Evolutionary conservation across 2,113 vertebrate genomes (phyloP).

Genomic region (Elanus axillaris): DNA sequence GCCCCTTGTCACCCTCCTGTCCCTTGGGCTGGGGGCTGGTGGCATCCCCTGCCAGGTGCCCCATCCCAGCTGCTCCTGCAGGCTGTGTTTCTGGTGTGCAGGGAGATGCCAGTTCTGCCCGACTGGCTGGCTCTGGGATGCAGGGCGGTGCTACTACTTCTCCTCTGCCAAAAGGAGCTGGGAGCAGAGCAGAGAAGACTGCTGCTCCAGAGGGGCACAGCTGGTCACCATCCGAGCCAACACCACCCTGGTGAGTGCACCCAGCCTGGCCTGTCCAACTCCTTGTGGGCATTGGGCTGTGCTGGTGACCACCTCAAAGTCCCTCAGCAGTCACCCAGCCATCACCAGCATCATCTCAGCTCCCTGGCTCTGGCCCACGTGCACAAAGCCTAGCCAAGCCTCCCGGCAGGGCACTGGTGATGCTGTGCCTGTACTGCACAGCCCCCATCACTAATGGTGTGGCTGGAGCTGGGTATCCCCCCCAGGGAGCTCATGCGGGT

Average conservation of each 20-base stretch:
- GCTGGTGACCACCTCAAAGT: background rate
- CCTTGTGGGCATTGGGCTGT: rapidly evolving
- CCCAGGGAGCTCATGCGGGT: rapidly evolving
- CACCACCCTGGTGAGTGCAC: constrained; percentile 3
- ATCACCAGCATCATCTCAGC: background rate
- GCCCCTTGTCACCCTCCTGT: background rate
- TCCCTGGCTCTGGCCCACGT: background rate
- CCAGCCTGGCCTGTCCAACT: background rate
- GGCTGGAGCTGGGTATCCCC: background rate
- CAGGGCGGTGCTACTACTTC: constrained; percentile 18
- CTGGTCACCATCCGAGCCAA: background rate
- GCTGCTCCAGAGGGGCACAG: constrained; percentile 4
- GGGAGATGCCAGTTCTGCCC: constrained; percentile 28
- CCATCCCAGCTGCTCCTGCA: background rate
- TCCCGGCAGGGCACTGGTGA: background rate
- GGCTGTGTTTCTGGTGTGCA: background rate
- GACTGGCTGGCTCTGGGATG: background rate
- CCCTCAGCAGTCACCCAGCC: background rate
- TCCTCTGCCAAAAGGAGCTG: constrained; percentile 17
- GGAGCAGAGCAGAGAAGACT: constrained; percentile 43
- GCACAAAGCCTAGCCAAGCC: background rate
- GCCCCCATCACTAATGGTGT: rapidly evolving
- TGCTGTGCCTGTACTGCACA: background rate
- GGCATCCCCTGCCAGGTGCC: background rate
- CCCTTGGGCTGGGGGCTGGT: background rate